Base-by-base conservation (phyloP, 2,888 invertebrate genomes). In the Drosophila colorata region DNA sequence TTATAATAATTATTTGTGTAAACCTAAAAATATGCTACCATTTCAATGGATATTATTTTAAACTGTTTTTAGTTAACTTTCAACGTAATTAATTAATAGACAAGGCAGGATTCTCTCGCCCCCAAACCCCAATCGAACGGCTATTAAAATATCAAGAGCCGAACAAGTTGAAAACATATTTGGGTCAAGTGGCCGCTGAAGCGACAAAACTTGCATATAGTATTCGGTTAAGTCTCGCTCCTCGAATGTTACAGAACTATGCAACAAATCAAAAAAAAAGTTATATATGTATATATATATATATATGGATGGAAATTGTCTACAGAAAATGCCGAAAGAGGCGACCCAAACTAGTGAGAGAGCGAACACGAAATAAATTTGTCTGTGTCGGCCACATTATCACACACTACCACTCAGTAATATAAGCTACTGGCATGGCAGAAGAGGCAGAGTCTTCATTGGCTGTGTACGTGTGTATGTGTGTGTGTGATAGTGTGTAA, bases 171-270 rank as follows among this genome's bases (percentile, higher is more conserved):
- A n/a, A 48, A 48, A 41, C 38, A 55, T 74, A 85, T 74, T 79
- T 84, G 71, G 86, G 86, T 88, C 86, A 86, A 86, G 70, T 83
- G 73, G 55, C 65, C 60, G 63, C 35, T 20, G 55, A 70, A 70
- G 57, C 37, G 56, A 47, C 63, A 63, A 63, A 44, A 38, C 48
- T 59, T 49, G 59, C 48, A 59, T 51, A 46, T 49, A 33, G 18
- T 47, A 43, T 69, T 59, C 64, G 64, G 61, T 61, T 57, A 65
- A 41, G 58, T 61, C 18, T 18, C 37, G 11, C 44, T 25, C 13
- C 53, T 53, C 38, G 40, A 52, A 51, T 16, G 40, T 33, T 41
- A 70, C 28, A 33, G 52, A 63, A 61, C 37, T 61, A 57, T 74
- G 74, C 74, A 71, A 49, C 67, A 75, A 74, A 67, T 61, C 67